Evolutionary conservation across 2,888 invertebrate species (phyloP).

Genomic region (Drosophila anceps): DNA sequence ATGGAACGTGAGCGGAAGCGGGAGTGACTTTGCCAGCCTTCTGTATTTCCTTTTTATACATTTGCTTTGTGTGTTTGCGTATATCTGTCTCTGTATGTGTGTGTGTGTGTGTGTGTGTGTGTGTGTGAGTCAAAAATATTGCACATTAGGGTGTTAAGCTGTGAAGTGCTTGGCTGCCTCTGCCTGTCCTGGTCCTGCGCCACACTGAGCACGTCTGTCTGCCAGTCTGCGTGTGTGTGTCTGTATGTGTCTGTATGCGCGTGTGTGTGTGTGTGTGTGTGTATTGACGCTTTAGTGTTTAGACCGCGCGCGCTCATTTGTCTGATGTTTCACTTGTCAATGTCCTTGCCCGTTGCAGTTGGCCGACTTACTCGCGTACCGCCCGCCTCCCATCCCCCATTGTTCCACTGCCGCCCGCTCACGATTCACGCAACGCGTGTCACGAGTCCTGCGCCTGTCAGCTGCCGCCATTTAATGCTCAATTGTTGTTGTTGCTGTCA

Average conservation of each 20-base stretch:
- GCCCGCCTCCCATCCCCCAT: background rate
- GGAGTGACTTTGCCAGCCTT: constrained; percentile 39
- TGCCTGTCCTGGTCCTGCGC: constrained; percentile 46
- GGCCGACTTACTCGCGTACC: constrained; percentile 19
- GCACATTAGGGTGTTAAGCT: constrained; percentile 84
- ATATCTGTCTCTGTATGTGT: constrained; percentile 12
- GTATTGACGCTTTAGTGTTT: constrained; percentile 27
- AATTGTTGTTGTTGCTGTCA: constrained; percentile 3
- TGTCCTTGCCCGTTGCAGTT: constrained; percentile 35
- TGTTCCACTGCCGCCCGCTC: background rate
- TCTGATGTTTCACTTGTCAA: constrained; percentile 66
- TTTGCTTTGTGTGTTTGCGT: constrained; percentile 19
- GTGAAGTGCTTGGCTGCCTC: constrained; percentile 78
- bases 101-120: constrained; percentile 10
- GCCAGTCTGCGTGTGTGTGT: constrained; percentile 6
- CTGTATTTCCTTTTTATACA: constrained; percentile 55
- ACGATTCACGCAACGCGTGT: constrained; percentile 10
- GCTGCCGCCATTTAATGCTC: constrained; percentile 2
- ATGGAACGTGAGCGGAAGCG: constrained; percentile 32
- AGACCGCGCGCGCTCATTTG: constrained; percentile 52
- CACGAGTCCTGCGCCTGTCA: constrained; percentile 1
- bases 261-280: constrained; percentile 20
- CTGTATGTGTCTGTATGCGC: constrained; percentile 9
- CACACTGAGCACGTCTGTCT: constrained; percentile 37
- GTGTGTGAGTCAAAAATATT: constrained; percentile 74